phyloP scores from a whole-genome alignment of 1,140 invertebrate genomes.

The Drosophila sucinea region DNA sequence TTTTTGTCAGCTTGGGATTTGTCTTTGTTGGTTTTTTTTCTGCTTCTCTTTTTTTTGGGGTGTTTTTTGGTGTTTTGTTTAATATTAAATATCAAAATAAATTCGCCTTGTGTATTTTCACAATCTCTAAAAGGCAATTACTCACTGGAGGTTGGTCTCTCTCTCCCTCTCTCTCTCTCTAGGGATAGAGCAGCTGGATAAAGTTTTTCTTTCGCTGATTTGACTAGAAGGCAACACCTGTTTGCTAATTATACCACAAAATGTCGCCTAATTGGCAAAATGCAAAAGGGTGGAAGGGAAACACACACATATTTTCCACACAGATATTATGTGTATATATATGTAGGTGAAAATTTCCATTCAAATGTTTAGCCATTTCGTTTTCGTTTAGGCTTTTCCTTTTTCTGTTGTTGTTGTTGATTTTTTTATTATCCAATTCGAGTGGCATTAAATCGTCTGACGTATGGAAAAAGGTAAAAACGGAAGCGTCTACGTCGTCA shows the following conservation, averaged over 20 bases:
- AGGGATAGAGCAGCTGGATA: background rate
- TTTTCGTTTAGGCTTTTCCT: conserved; percentile 9
- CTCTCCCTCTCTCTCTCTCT: background rate
- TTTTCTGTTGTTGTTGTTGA: background rate
- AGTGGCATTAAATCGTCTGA: conserved; percentile 22
- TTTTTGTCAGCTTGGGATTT: conserved; percentile 32
- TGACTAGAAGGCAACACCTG: conserved; percentile 21
- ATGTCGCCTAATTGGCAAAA: conserved; percentile 5
- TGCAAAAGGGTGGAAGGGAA: background rate
- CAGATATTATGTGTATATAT: background rate
- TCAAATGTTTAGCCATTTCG: conserved; percentile 10
- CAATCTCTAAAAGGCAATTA: conserved; percentile 27
- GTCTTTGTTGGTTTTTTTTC: background rate
- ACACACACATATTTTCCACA: background rate
- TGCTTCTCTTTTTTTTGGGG: no score
- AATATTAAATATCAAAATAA: conserved; percentile 51
- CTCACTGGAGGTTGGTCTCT: background rate
- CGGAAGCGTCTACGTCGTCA: conserved; percentile 19
- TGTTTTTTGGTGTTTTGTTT: conserved; percentile 26
- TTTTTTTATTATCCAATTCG: conserved; percentile 24
- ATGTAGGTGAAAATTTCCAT: conserved; percentile 5
- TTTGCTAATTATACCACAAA: conserved; percentile 6
- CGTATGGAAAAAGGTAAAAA: conserved; percentile 18
- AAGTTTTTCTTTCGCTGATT: background rate
- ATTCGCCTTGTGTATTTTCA: conserved; percentile 8